A percentile compares a stretch with the other conserved stretches of the same genome.
Conservation (phyloP, 2,797 vertebrate species). For the Gymnodraco acuticeps region DNA sequence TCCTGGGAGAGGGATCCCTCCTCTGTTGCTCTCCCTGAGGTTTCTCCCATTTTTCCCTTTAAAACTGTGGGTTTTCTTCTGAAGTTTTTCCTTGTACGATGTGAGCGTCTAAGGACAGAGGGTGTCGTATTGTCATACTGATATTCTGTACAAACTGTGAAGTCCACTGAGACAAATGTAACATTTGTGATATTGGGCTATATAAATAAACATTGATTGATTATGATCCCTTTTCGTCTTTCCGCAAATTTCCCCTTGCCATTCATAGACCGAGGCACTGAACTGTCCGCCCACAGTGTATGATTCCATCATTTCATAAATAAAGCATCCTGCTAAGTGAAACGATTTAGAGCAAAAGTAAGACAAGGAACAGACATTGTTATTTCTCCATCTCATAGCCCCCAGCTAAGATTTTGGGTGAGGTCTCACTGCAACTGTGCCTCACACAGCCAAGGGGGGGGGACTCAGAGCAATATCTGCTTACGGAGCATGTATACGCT, state of each 20-base stretch:
- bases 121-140: too few relatives aligned
- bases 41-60: too few relatives aligned
- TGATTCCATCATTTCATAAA: slow-evolving; percentile 64
- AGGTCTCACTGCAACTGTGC: slow-evolving; percentile 46
- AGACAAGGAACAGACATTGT: slow-evolving; percentile 49
- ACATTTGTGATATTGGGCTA: too few relatives aligned
- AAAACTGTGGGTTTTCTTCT: too few relatives aligned
- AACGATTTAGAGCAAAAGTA: slow-evolving; percentile 56
- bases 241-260: slow-evolving; percentile 49
- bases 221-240: slow-evolving; percentile 55
- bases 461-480: slow-evolving; percentile 49
- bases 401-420: slow-evolving; percentile 57
- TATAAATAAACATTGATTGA: too few relatives aligned
- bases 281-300: slow-evolving; percentile 50
- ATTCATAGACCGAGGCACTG: slow-evolving; percentile 30
- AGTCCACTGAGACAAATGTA: too few relatives aligned
- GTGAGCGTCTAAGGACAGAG: too few relatives aligned
- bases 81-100: too few relatives aligned
- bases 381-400: slow-evolving; percentile 50
- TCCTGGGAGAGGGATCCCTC: too few relatives aligned
- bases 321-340: slow-evolving; percentile 71
- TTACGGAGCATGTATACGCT: slow-evolving; percentile 18
- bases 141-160: too few relatives aligned
- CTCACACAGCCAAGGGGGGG: slow-evolving; percentile 14
- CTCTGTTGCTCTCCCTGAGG: too few relatives aligned